Conservation (phyloP, 2,888 invertebrate species). For the Eilema caniola region DNA sequence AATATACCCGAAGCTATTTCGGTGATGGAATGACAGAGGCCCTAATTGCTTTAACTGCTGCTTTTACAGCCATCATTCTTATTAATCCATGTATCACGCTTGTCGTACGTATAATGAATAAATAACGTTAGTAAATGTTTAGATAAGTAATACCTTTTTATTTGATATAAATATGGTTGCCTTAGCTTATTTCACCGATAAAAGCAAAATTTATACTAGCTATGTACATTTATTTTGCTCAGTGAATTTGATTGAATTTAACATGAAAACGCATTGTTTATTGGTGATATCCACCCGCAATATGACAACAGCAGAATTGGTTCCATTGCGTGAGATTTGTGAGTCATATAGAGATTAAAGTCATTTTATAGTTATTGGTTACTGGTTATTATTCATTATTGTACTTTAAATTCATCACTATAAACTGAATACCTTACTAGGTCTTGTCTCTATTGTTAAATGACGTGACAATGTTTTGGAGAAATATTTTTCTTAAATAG, state of each 20-base stretch:
- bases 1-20: neutral
- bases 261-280: neutral
- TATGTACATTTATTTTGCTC: neutral
- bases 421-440: neutral
- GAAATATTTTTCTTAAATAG: too few relatives aligned
- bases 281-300: neutral
- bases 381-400: too few relatives aligned
- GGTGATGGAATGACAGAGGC: neutral
- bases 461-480: neutral
- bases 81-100: slow-evolving; percentile 16
- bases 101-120: neutral
- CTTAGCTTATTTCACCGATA: neutral
- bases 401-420: neutral
- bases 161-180: neutral
- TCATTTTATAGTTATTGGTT: too few relatives aligned
- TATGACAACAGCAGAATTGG: neutral
- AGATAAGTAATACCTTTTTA: neutral
- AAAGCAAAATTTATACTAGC: neutral
- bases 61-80: slow-evolving; percentile 13
- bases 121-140: neutral
- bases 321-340: too few relatives aligned
- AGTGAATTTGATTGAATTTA: neutral
- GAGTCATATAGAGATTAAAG: too few relatives aligned
- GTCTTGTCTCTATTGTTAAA: neutral
- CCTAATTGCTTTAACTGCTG: neutral